phyloP scores from a whole-genome alignment of 2,797 vertebrate genomes.

The Lateolabrax maculatus region DNA sequence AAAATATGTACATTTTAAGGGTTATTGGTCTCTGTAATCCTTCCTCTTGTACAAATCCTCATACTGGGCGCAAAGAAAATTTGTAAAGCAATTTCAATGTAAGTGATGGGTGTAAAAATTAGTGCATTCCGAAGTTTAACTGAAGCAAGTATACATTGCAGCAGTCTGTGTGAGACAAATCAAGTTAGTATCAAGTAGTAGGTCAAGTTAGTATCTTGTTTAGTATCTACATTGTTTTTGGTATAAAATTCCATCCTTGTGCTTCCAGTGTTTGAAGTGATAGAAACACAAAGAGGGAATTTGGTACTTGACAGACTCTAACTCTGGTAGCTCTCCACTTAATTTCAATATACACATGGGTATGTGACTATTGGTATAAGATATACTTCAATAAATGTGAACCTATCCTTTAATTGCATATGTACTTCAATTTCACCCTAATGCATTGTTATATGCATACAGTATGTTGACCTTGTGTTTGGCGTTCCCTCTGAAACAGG shows the following conservation, averaged over 20 bases:
- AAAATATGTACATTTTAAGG: too few relatives aligned
- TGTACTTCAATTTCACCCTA: not conserved
- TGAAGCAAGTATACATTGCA: not conserved
- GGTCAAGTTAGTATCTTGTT: too few relatives aligned
- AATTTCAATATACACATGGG: not conserved
- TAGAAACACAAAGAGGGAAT: not conserved
- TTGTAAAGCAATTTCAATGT: too few relatives aligned
- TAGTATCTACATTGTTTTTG: not conserved
- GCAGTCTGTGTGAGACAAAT: not conserved
- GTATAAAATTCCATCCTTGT: not conserved
- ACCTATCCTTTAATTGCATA: not conserved
- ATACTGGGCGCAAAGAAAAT: too few relatives aligned
- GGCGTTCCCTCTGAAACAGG: not conserved
- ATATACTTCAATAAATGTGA: not conserved
- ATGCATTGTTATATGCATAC: not conserved
- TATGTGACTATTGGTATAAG: not conserved
- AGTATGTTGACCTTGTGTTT: slow-evolving; percentile 7
- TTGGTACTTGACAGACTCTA: not conserved
- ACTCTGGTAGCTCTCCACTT: not conserved
- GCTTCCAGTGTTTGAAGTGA: not conserved
- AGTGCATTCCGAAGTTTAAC: too few relatives aligned
- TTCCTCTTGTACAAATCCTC: too few relatives aligned
- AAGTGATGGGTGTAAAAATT: not conserved
- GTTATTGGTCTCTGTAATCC: too few relatives aligned
- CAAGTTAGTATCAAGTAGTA: not conserved